These are phyloP conservation scores for Cliona cf. orientalis DNA, from an alignment of 37 sponge, comb jelly and placozoan species.

Conservation along the genomic window DNA sequence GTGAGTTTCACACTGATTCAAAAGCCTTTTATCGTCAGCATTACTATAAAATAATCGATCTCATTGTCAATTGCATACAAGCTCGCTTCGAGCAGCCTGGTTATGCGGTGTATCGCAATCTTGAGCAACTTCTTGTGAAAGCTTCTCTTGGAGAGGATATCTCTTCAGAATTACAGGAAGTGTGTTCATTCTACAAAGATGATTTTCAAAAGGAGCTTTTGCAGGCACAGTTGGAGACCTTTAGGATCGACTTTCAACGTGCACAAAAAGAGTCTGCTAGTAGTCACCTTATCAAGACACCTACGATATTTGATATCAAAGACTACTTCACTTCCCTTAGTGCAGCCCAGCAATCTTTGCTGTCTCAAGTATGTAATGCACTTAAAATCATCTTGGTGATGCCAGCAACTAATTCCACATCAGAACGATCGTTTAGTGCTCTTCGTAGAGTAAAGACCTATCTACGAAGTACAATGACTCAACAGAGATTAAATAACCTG, in stretches of 20 bases:
- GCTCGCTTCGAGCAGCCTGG: conserved; percentile 21
- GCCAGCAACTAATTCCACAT: conserved; percentile 72
- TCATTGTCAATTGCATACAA: conserved; percentile 4
- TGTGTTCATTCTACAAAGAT: conserved; percentile 21
- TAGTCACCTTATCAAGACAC: neutral
- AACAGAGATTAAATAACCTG: conserved; percentile 58
- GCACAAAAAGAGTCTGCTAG: neutral
- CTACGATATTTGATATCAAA: conserved; percentile 31
- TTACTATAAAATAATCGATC: conserved; percentile 4
- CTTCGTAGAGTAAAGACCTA: neutral
- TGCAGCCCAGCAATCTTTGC: conserved; percentile 8
- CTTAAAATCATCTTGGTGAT: conserved; percentile 56
- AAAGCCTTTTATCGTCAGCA: neutral
- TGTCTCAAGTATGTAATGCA: conserved; percentile 34
- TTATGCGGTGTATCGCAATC: conserved; percentile 7
- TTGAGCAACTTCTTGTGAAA: conserved; percentile 13
- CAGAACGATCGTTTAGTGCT: conserved; percentile 47
- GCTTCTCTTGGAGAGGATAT: neutral
- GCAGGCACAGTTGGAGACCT: conserved; percentile 8
- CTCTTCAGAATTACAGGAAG: neutral
- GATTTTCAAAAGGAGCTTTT: conserved; percentile 2
- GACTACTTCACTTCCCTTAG: conserved; percentile 16
- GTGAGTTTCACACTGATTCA: conserved; percentile 6
- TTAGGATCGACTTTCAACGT: neutral
- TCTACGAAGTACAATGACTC: conserved; percentile 58